These are phyloP conservation scores for Pogonocichla stellata DNA, from an alignment of 2,113 vertebrate genomes.

Conservation along the genomic window DNA sequence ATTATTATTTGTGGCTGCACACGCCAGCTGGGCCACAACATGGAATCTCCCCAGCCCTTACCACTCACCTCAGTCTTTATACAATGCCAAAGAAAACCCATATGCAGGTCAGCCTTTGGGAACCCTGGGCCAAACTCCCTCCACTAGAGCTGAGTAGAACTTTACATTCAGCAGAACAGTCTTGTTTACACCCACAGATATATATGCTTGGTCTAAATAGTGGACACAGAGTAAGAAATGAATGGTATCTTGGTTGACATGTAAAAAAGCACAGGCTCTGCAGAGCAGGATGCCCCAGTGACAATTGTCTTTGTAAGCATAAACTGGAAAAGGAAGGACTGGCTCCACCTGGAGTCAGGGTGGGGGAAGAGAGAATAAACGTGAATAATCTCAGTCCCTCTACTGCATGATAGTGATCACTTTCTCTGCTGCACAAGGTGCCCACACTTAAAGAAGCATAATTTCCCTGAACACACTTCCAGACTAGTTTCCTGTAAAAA, in stretches of 20 bases:
- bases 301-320: not conserved
- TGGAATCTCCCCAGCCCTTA: constrained; percentile 14
- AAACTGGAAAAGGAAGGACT: not conserved
- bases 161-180: not conserved
- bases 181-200: not conserved
- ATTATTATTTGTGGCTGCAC: constrained; percentile 61
- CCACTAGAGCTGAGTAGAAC: not conserved
- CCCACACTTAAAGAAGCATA: not conserved
- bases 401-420: not conserved
- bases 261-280: not conserved
- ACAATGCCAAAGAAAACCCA: constrained; percentile 6
- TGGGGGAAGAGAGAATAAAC: not conserved
- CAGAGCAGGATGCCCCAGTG: not conserved
- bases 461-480: not conserved
- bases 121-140: not conserved
- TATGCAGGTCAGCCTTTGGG: not conserved
- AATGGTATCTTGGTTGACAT: not conserved
- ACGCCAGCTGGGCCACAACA: constrained; percentile 61
- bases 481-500: not conserved
- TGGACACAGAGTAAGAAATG: not conserved
- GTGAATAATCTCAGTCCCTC: not conserved
- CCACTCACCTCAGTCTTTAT: constrained; percentile 18
- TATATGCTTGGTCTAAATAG: not conserved
- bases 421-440: not conserved
- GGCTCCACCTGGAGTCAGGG: not conserved